A percentile compares a stretch with the other conserved stretches of the same genome.
Conservation (phyloP, 1,140 invertebrate species). For the Pogonus chalceus region DNA sequence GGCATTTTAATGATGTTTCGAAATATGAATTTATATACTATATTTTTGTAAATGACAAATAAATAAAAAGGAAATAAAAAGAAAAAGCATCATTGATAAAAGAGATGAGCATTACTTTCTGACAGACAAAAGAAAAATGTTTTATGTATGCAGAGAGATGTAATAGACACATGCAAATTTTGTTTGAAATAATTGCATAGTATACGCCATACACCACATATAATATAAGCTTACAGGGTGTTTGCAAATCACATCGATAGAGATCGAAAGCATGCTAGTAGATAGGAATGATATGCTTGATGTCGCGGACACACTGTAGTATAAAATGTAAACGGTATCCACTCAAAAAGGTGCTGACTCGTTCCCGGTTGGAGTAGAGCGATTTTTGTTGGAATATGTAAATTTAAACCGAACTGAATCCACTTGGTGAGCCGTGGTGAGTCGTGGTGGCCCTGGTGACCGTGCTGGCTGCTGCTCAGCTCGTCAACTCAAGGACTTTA, state of each 20-base stretch:
- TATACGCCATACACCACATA: background rate
- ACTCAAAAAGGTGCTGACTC: slow-evolving; percentile 35
- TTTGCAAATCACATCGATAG: background rate
- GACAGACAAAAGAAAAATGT: slow-evolving; percentile 1
- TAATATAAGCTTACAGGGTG: background rate
- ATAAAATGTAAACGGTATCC: slow-evolving; percentile 23
- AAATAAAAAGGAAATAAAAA: too few species aligned
- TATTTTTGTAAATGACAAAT: too few species aligned
- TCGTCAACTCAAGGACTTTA: too few species aligned
- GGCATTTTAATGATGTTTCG: too few species aligned
- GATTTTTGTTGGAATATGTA: slow-evolving; percentile 35
- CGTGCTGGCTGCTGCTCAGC: too few species aligned
- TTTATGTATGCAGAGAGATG: background rate
- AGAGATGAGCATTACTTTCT: too few species aligned
- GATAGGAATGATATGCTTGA: background rate
- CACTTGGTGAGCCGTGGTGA: too few species aligned
- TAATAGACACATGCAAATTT: slow-evolving; percentile 4
- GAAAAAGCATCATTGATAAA: too few species aligned
- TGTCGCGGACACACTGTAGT: background rate
- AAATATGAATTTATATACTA: too few species aligned
- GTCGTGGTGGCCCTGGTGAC: too few species aligned
- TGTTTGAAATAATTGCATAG: background rate
- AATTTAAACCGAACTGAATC: slow-evolving; percentile 20
- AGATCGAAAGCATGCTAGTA: background rate
- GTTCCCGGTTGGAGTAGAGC: slow-evolving; percentile 21